Evolutionary conservation across 2,888 invertebrate species (phyloP).

Genomic region (Drosophila monieri): DNA sequence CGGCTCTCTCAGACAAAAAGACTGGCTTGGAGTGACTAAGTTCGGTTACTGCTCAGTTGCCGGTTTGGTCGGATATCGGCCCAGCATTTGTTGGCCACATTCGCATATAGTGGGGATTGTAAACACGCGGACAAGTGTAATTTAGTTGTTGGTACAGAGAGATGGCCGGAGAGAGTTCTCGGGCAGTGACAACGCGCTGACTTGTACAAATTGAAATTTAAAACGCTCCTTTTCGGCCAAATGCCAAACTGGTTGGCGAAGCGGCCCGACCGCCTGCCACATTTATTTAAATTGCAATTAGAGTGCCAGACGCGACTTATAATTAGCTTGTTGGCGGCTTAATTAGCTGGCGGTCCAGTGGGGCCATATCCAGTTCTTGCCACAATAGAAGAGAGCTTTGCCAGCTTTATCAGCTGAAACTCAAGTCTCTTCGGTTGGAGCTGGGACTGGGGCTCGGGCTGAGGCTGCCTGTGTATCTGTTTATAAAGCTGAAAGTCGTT

Average conservation of each 20-base stretch:
- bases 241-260: slow-evolving; percentile 61
- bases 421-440: neutral
- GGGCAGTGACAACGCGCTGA: slow-evolving; percentile 72
- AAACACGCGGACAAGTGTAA: slow-evolving; percentile 80
- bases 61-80: slow-evolving; percentile 66
- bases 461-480: slow-evolving; percentile 44
- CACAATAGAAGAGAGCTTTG: slow-evolving; percentile 37
- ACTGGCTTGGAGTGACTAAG: slow-evolving; percentile 48
- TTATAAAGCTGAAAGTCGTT: slow-evolving; percentile 80
- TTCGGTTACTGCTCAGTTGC: slow-evolving; percentile 32
- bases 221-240: slow-evolving; percentile 71
- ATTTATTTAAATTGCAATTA: slow-evolving; percentile 77
- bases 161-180: slow-evolving; percentile 38
- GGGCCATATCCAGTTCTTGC: slow-evolving; percentile 32
- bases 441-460: neutral
- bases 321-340: slow-evolving; percentile 74
- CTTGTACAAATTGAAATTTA: slow-evolving; percentile 78
- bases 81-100: slow-evolving; percentile 65
- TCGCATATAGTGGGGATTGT: slow-evolving; percentile 57
- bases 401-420: slow-evolving; percentile 64
- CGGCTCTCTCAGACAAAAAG: slow-evolving; percentile 57
- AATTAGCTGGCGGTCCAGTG: slow-evolving; percentile 56
- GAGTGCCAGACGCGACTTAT: slow-evolving; percentile 62
- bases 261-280: slow-evolving; percentile 64
- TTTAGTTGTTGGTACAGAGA: slow-evolving; percentile 70